phyloP scores from a whole-genome alignment of 2,113 vertebrate species.

The Galeopterus variegatus region DNA sequence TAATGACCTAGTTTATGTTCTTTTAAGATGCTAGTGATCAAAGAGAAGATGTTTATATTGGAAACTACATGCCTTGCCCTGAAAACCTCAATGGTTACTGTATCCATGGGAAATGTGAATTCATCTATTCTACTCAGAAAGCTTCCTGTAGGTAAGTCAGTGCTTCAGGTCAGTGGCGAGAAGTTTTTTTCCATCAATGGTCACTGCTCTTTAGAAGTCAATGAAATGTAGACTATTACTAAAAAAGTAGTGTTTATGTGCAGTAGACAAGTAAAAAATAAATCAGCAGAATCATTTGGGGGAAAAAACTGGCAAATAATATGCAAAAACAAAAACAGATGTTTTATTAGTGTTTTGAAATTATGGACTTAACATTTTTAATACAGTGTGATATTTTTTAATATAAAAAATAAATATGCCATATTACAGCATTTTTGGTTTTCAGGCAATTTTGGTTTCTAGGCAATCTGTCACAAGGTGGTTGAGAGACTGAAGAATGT shows the following conservation, averaged over 20 bases:
- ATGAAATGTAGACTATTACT: background rate
- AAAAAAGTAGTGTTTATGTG: constrained; percentile 27
- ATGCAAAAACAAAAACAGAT: background rate
- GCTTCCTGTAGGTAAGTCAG: constrained; percentile 95
- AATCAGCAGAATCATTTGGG: background rate
- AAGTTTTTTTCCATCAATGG: background rate
- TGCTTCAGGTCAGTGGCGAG: background rate
- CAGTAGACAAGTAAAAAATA: constrained; percentile 40
- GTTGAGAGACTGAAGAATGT: constrained; percentile 58
- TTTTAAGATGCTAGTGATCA: constrained; percentile 94
- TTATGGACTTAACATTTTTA: constrained; percentile 48
- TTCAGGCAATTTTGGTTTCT: constrained; percentile 59
- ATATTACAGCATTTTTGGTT: constrained; percentile 54
- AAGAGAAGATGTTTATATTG: constrained; percentile 94
- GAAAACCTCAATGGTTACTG: constrained; percentile 95
- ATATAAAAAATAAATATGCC: constrained; percentile 53
- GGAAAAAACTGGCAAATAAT: constrained; percentile 3
- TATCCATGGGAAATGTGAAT: constrained; percentile 96
- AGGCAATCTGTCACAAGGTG: constrained; percentile 52
- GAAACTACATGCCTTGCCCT: constrained; percentile 94
- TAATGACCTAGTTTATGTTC: constrained; percentile 74
- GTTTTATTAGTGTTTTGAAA: constrained; percentile 61
- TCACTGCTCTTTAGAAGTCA: constrained; percentile 38
- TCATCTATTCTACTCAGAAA: constrained; percentile 94
- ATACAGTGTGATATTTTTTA: constrained; percentile 57